Percentiles rank a stretch among this genome's conserved stretches.
These are phyloP conservation scores for Plecturocebus donacophilus DNA, from an alignment of 2,113 vertebrate species.

Conservation along the genomic window DNA sequence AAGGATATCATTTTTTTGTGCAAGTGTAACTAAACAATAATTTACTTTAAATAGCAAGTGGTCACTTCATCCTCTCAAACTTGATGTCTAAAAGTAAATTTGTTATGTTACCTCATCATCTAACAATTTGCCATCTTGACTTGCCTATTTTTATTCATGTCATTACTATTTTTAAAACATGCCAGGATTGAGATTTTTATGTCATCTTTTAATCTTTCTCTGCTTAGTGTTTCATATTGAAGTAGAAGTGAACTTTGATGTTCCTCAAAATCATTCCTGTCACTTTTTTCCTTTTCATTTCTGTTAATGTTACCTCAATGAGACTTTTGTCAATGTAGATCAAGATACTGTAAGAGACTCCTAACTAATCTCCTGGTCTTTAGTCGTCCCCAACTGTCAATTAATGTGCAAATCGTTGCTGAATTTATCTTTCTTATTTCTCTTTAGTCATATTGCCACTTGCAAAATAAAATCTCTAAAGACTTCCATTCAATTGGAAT, in stretches of 20 bases:
- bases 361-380: not conserved
- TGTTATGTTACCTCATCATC: not conserved
- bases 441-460: not conserved
- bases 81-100: not conserved
- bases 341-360: not conserved
- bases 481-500: not conserved
- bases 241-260: not conserved
- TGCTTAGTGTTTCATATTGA: not conserved
- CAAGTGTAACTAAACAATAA: not conserved
- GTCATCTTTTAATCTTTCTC: not conserved
- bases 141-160: not conserved
- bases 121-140: not conserved
- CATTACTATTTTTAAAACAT: constrained; percentile 2
- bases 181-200: not conserved
- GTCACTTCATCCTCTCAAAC: not conserved
- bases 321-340: not conserved
- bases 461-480: not conserved
- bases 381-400: not conserved
- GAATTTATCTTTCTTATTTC: not conserved
- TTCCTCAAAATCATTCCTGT: not conserved
- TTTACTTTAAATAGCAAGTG: not conserved
- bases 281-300: not conserved
- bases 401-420: not conserved
- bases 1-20: not conserved
- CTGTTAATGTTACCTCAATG: too few species aligned